Evolutionary conservation across 1,140 invertebrate species (phyloP), one percentile per base, ranked within the genome.

Genomic region (Episyrphus balteatus): DNA sequence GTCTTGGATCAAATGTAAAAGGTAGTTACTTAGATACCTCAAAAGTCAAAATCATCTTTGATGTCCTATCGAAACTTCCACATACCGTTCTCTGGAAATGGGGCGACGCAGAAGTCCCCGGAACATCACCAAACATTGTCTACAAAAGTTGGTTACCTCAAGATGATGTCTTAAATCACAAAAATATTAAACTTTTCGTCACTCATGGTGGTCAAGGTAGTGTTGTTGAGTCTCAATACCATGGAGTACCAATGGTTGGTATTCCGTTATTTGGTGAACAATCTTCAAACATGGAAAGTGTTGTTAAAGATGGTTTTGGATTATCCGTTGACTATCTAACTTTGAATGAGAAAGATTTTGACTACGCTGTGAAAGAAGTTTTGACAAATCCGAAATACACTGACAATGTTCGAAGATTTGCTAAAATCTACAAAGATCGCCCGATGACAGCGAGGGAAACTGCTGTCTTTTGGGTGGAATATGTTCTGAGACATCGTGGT

Each of bases 131-230:
- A 0, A 79, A 79, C 56, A 62, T 79, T 6, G 64, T 67, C 41
- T 53, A 71, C 14, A 48, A 52, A n/a, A 72, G 75, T 52, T 79
- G 76, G 75, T 49, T 76, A n/a, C 75, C 75, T 8, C 76, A 79
- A 54, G 59, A 59, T 38, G 66, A 72, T 51, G 58, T 75, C 50
- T 50, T 57, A 67, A 68, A 48, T 13, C 71, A 75, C 54, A 50
- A 56, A 15, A 64, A 70, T 36, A 41, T 64, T 11, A 58, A 60
- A 51, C 41, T 72, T 2, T 75, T 75, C 48, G 62, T 75, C 10
- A 68, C 68, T n/a, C 74, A 75, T 42, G 72, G 71, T 46, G 74
- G 74, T 9, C 53, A 68, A 17, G 62, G 70, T 17, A 66, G 72
- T 18, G 46, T 62, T 19, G 61, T 59, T 19, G 74, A 75, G 53